Evolutionary conservation across 2,113 vertebrate species (phyloP).

Genomic region (Larimichthys polyactis): DNA sequence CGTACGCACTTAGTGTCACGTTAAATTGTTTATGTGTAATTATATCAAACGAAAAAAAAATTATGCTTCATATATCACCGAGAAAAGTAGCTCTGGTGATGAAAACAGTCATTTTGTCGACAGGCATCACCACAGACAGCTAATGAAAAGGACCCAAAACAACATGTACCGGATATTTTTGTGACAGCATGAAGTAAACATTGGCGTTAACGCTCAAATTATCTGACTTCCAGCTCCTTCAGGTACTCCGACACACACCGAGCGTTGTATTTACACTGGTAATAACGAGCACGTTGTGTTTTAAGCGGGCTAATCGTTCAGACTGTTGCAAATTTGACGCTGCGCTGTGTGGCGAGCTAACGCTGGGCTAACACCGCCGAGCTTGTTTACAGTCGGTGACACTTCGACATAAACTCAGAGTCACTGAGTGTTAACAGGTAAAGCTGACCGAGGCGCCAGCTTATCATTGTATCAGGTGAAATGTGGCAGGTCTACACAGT

Average conservation of each 20-base stretch:
- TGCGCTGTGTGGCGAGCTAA: constrained; percentile 12
- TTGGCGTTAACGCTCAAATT: constrained; percentile 36
- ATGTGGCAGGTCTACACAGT: not conserved
- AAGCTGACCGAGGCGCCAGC: not conserved
- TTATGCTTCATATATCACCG: fast-evolving
- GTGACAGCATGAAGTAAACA: constrained; percentile 73
- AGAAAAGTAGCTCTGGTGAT: not conserved
- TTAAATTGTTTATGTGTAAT: fast-evolving
- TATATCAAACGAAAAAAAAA: fast-evolving
- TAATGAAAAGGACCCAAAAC: constrained; percentile 69
- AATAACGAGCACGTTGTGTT: not conserved
- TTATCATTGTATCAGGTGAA: not conserved
- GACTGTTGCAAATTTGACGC: not conserved
- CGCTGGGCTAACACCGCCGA: constrained; percentile 29
- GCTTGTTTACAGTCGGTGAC: not conserved
- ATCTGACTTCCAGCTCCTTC: constrained; percentile 13
- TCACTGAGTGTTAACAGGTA: not conserved
- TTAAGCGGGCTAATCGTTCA: fast-evolving
- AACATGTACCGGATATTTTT: constrained; percentile 63
- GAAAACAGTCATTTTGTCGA: not conserved
- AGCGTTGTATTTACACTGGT: not conserved
- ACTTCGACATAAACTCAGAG: not conserved
- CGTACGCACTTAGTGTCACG: fast-evolving
- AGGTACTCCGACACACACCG: constrained; percentile 55
- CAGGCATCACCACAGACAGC: constrained; percentile 62